Base-by-base conservation (phyloP, 2,888 invertebrate species). In the Fragum whitleyi region DNA sequence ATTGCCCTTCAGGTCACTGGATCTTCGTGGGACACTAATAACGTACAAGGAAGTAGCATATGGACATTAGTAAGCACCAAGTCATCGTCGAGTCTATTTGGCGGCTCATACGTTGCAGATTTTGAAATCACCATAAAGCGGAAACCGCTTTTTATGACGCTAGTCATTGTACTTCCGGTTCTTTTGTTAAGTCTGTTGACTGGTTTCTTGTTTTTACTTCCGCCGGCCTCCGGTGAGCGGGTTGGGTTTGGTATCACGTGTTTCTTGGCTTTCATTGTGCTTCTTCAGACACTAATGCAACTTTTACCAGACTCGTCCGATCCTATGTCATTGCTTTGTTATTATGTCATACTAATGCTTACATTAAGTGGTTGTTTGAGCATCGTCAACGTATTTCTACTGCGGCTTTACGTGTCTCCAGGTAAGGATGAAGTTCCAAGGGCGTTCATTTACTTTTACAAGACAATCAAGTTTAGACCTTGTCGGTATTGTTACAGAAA, bases 231-330 rank as follows among this genome's bases (percentile, higher is more conserved):
- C 2, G 82, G 82, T 26, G 79, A 79, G 36, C 53, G 85, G 23
- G 76, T 80, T 2, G 85, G 85, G 6, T 85, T 85, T 68, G 77
- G 69, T 51, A 78, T 85, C 28, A 85, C 85, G 6, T 85, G 85
- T 42, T 85, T 85, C 59, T 62, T 85, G 57, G 74, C 85, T 23
- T 85, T 85, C 57, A 77, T 82, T 1, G 74, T 85, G 16, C 68
- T 85, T 11, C 59, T 85, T 28, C 85, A 85, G 73, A 80, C 82
- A 19, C 69, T 79, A 23, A 85, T 85, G 81, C 65, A 75, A 3
- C 79, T 77, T 51, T 57, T 85, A 6, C 85, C 85, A 16, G 67
- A 85, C 26, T 68, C 85, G 26, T 85, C 85, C 16, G 53, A 75
- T 11, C 85, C 85, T 3, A 82, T 85, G 85, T 85, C 85, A 0